Evolutionary conservation across 2,888 invertebrate genomes (phyloP).

Genomic region (Drosophila birchii): DNA sequence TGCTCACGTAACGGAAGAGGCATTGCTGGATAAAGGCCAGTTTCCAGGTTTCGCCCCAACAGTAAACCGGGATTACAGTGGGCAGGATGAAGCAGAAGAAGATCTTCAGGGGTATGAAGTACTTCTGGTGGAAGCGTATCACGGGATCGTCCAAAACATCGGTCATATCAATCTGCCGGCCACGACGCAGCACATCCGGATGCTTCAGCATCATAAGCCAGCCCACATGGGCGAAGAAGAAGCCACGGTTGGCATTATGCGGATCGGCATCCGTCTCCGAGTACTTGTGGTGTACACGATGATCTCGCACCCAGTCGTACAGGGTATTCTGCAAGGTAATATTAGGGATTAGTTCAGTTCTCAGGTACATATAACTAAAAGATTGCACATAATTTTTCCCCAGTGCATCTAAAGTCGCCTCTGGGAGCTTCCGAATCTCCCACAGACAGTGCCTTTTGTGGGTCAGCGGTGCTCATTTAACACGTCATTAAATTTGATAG

Average conservation of each 20-base stretch:
- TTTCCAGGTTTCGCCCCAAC: conserved; percentile 89
- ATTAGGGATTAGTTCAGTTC: neutral
- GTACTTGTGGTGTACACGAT: conserved; percentile 92
- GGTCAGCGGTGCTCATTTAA: conserved; percentile 30
- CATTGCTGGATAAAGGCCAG: conserved; percentile 89
- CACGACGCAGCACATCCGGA: conserved; percentile 92
- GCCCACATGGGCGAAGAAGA: conserved; percentile 96
- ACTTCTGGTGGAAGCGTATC: conserved; percentile 90
- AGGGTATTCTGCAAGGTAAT: conserved; percentile 89
- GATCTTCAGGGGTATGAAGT: conserved; percentile 89
- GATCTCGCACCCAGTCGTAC: conserved; percentile 94
- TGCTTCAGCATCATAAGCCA: conserved; percentile 97
- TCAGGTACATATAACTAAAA: neutral
- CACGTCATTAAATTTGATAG: conserved; percentile 35
- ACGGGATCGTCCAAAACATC: conserved; percentile 92
- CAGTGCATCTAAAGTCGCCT: neutral
- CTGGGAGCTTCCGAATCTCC: conserved; percentile 7
- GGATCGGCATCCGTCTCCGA: conserved; percentile 94
- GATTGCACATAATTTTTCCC: neutral
- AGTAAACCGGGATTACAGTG: conserved; percentile 88
- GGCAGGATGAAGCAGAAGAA: conserved; percentile 90
- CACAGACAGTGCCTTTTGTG: conserved; percentile 11
- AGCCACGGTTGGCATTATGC: conserved; percentile 92
- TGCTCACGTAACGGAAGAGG: conserved; percentile 89
- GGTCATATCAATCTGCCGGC: conserved; percentile 91